Evolutionary conservation across 2,888 invertebrate genomes (phyloP).

Genomic region (Eristalis pertinax): DNA sequence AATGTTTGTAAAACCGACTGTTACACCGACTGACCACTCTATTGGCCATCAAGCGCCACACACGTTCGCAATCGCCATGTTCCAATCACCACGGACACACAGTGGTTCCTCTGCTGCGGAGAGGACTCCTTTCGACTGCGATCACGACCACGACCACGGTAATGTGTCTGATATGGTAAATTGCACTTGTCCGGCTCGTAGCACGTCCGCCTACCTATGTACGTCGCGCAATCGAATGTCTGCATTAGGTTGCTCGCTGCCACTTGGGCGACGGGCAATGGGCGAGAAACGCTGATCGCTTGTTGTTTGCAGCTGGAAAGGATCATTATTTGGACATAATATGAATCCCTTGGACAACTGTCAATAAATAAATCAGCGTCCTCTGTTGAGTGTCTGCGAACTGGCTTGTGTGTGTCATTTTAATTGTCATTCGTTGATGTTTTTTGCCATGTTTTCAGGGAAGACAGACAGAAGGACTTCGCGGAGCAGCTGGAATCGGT

Average conservation of each 20-base stretch:
- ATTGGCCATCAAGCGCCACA: conserved; percentile 47
- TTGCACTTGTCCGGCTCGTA: conserved; percentile 55
- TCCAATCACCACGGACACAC: not conserved
- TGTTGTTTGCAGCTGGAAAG: conserved; percentile 31
- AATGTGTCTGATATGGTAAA: conserved; percentile 60
- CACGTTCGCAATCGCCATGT: conserved; percentile 40
- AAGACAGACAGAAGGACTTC: conserved; percentile 92
- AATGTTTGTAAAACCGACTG: conserved; percentile 59
- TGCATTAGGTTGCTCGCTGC: conserved; percentile 50
- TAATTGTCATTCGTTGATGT: conserved; percentile 5
- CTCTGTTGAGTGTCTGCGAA: conserved; percentile 4
- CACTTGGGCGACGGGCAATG: conserved; percentile 2
- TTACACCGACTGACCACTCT: conserved; percentile 40
- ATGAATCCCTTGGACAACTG: conserved; percentile 22
- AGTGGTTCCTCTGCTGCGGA: not conserved
- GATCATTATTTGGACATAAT: conserved; percentile 58
- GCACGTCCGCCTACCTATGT: conserved; percentile 55
- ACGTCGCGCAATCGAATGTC: conserved; percentile 52
- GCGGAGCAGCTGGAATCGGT: conserved; percentile 94
- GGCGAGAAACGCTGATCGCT: conserved; percentile 27
- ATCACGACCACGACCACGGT: conserved; percentile 7
- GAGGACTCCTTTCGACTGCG: conserved; percentile 14
- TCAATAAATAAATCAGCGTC: conserved; percentile 51
- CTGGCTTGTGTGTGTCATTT: not conserved
- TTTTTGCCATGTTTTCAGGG: conserved; percentile 82